Evolutionary conservation across 2,797 vertebrate genomes (phyloP).

Genomic region (Alca torda): DNA sequence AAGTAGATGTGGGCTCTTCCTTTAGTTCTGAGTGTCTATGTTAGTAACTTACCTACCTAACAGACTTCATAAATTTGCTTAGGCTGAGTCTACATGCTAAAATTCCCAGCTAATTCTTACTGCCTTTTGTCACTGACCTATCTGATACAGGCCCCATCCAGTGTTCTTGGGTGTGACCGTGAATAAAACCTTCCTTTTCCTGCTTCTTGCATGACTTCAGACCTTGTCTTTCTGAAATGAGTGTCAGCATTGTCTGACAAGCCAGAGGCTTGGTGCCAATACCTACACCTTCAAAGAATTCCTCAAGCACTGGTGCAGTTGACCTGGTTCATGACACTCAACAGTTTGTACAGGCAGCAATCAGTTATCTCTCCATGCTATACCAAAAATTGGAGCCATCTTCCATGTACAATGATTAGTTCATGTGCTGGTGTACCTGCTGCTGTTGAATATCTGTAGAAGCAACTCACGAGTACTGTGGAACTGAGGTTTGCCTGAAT

Average conservation of each 20-base stretch:
- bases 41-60: neutral
- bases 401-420: neutral
- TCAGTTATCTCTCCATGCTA: neutral
- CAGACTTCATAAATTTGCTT: neutral
- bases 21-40: neutral
- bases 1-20: neutral
- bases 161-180: neutral
- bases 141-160: neutral
- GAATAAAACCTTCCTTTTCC: neutral
- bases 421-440: neutral
- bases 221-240: neutral
- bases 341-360: neutral
- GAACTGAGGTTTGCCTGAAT: neutral
- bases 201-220: neutral
- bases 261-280: neutral
- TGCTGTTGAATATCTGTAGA: neutral
- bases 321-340: neutral
- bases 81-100: neutral
- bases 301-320: neutral
- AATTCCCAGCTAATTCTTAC: neutral
- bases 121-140: neutral
- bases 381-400: neutral
- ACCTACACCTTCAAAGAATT: neutral
- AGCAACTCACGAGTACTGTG: neutral
- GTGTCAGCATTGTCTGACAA: accelerated